phyloP scores from a whole-genome alignment of 2,797 vertebrate species.

The Pogoniulus pusillus region DNA sequence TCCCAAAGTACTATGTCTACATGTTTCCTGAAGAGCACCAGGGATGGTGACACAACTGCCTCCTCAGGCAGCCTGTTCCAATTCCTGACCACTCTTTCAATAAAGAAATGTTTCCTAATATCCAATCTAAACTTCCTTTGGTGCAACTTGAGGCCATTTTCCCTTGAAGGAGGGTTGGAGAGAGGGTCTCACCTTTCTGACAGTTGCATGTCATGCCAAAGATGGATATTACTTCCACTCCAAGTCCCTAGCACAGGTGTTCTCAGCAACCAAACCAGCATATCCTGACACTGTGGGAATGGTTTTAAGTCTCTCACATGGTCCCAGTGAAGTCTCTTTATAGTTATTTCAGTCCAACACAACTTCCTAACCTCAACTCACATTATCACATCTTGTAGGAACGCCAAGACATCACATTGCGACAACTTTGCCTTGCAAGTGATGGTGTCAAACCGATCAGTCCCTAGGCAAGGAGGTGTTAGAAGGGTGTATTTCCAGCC shows the following conservation, averaged over 20 bases:
- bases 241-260: background rate
- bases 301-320: background rate
- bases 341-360: background rate
- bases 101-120: no score
- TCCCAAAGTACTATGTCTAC: no score
- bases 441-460: background rate
- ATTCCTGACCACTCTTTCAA: no score
- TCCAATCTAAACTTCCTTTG: no score
- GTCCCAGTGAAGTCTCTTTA: background rate
- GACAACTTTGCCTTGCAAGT: background rate
- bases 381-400: background rate
- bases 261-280: background rate
- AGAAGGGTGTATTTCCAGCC: background rate
- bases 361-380: background rate
- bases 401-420: background rate
- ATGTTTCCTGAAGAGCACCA: no score
- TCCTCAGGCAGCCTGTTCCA: no score
- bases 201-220: accelerated
- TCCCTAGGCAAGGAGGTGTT: background rate
- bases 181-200: background rate
- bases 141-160: no score
- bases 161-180: background rate
- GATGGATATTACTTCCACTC: background rate
- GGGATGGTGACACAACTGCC: no score
- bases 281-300: background rate